Base-by-base conservation (phyloP, 2,888 invertebrate genomes). In the Rhagonycha lutea region DNA sequence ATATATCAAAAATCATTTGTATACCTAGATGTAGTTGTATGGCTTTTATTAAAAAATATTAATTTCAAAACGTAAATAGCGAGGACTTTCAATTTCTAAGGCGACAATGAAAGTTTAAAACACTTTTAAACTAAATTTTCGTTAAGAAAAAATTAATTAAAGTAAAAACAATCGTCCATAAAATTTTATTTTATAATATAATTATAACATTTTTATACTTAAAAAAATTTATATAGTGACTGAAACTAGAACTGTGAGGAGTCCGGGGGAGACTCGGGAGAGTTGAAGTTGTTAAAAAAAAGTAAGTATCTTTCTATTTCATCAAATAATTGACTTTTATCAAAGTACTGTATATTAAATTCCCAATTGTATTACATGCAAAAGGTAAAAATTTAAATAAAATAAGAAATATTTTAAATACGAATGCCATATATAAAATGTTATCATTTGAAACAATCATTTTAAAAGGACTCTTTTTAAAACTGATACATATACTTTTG, bases 401-500 rank as follows among this genome's bases (percentile, higher is more conserved):
- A 65, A 18, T 23, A 65, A 65, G 11, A 65, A 65, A 63, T 24
- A 26, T 65, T 65, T 65, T 65, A 65, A 47, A 47, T 47, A n/a
- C 47, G 47, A 47, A n/a, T n/a, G 47, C 47, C 47, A n/a, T 47
- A 47, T 47, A 47, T 47, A 47, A 47, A 47, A 47, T 47, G n/a
- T 47, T 47, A 47, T 47, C 47, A n/a, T 47, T 47, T 47, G 47
- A 47, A 47, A 24, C 24, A 68, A 29, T 68, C 14, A 29, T 68
- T 68, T 68, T 26, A 26, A 28, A 68, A 26, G 29, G 29, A 29
- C 14, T 14, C 14, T 68, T 68, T 68, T 68, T 68, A 68, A 68
- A 68, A 29, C 68, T 28, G 32, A 18, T 68, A 68, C 68, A 70
- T 69, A 69, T 61, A 61, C 69, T 69, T 69, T 61, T 61, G 69